Evolutionary conservation across 2,113 vertebrate species (phyloP).

Genomic region (Heliornis fulica): DNA sequence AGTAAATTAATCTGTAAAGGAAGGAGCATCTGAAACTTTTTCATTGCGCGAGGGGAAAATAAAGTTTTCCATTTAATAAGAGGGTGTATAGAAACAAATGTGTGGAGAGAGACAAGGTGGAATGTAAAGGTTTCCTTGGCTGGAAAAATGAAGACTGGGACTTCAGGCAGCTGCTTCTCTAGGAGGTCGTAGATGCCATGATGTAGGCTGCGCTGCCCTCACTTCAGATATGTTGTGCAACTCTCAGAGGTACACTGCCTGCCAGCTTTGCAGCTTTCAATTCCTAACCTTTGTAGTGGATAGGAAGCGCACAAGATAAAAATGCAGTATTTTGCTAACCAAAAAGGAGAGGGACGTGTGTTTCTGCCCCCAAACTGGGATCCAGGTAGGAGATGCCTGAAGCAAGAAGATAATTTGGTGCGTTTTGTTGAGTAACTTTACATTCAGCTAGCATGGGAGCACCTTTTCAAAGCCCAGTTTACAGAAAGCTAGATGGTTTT

Average conservation of each 20-base stretch:
- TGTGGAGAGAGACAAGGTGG: not conserved
- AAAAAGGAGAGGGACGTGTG: not conserved
- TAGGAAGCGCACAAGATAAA: not conserved
- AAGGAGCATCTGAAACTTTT: not conserved
- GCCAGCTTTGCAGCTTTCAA: accelerated
- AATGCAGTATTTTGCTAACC: not conserved
- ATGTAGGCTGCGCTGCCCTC: not conserved
- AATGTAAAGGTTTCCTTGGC: not conserved
- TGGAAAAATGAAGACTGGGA: not conserved
- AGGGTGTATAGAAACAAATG: not conserved
- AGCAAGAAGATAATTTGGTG: not conserved
- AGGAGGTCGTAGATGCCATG: not conserved
- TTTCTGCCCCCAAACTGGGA: not conserved
- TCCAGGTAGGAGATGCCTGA: not conserved
- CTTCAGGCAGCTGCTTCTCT: not conserved
- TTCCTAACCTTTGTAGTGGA: not conserved
- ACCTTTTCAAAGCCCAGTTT: not conserved
- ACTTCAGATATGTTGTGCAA: not conserved
- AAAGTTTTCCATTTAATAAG: not conserved
- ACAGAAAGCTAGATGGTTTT: not conserved
- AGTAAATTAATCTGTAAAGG: not conserved
- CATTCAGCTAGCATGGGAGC: not conserved
- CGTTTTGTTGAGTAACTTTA: not conserved
- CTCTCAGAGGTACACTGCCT: not conserved
- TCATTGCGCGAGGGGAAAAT: not conserved